Conservation (phyloP, 2,113 vertebrate genomes). For the Macquaria ambigua region DNA sequence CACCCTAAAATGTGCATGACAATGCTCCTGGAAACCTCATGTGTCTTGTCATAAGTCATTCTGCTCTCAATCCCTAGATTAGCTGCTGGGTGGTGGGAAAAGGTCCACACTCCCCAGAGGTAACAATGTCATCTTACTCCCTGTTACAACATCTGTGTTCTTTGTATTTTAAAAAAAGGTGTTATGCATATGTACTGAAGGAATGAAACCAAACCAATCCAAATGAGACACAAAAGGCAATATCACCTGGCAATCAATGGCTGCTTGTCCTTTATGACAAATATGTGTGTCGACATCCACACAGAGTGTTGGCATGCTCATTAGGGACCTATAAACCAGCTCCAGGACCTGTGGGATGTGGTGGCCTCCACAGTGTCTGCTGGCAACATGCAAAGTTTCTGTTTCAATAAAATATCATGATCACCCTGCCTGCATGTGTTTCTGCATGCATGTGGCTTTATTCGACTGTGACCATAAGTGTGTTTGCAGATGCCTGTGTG, state of each 20-base stretch:
- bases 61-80: neutral
- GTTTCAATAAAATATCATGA: constrained; percentile 52
- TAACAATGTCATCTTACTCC: neutral
- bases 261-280: constrained; percentile 4
- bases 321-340: constrained; percentile 20
- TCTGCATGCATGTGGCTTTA: constrained; percentile 66
- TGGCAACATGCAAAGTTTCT: constrained; percentile 49
- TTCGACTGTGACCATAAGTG: constrained; percentile 51
- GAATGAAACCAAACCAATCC: neutral
- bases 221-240: neutral
- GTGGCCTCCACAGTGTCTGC: constrained; percentile 49
- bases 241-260: constrained; percentile 32
- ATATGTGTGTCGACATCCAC: neutral
- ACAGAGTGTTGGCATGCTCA: neutral
- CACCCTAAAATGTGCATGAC: neutral
- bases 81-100: neutral
- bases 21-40: neutral
- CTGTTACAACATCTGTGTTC: neutral
- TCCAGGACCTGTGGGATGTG: constrained; percentile 47
- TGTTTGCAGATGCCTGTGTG: constrained; percentile 60
- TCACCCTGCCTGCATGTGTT: constrained; percentile 51
- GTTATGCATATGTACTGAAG: neutral
- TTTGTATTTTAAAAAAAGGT: neutral
- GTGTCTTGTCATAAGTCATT: neutral
- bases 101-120: neutral